Evolutionary conservation across 2,888 invertebrate species (phyloP).

Genomic region (Candidula unifasciata): DNA sequence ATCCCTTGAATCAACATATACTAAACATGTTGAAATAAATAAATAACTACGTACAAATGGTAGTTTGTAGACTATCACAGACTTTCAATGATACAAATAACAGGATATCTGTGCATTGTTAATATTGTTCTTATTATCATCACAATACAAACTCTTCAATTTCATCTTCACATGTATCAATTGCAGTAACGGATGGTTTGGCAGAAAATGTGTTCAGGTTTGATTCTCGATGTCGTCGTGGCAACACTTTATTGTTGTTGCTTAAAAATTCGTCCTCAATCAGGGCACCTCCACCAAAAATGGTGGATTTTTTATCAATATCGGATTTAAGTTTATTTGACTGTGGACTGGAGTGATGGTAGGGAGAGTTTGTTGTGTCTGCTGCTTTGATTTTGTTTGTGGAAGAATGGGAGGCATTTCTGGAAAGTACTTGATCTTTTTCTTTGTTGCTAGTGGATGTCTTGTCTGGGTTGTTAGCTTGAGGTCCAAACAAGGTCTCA

Average conservation of each 20-base stretch:
- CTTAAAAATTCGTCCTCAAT: conserved; percentile 66
- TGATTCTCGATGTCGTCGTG: conserved; percentile 63
- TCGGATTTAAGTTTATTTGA: conserved; percentile 47
- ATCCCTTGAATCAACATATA: too few relatives aligned
- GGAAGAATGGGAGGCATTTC: not conserved
- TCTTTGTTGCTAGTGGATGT: conserved; percentile 50
- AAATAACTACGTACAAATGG: too few relatives aligned
- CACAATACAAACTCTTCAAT: conserved; percentile 74
- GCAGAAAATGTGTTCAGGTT: conserved; percentile 65
- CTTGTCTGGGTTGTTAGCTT: conserved; percentile 35
- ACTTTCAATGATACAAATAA: not conserved
- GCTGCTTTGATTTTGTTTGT: conserved; percentile 9
- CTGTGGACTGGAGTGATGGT: conserved; percentile 57
- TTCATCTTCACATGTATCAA: conserved; percentile 73
- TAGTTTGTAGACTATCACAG: too few relatives aligned
- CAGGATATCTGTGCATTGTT: not conserved
- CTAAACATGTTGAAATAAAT: too few relatives aligned
- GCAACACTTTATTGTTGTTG: conserved; percentile 55
- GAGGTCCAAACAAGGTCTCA: conserved; percentile 70
- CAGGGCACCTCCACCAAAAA: conserved; percentile 71
- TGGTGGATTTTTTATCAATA: conserved; percentile 53
- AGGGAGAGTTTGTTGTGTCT: conserved; percentile 60
- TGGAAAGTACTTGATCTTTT: conserved; percentile 45
- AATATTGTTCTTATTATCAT: conserved; percentile 27
- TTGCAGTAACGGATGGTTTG: conserved; percentile 69